Evolutionary conservation across 2,888 invertebrate genomes (phyloP), one percentile per base, ranked within the genome.

Genomic region (Anodontia alba): DNA sequence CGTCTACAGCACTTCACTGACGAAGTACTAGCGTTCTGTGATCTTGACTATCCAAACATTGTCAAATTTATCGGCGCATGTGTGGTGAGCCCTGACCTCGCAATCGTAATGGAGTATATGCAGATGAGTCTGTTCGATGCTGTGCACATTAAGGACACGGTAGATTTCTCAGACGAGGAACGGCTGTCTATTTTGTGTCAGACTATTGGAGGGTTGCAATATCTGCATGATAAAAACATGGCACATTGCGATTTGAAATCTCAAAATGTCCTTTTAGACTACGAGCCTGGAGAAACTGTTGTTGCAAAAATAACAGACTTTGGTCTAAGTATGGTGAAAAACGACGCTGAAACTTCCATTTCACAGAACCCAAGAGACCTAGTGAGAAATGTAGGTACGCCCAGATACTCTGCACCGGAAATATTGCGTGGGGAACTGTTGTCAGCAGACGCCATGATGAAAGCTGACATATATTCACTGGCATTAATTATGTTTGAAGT

Each of bases 181-280:
- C 76, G 76, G n/a, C 71, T 87, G 1, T 57, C 54, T 15, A 86
- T 88, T 31, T 78, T 86, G 20, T 75, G 38, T 12, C 84, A 87
- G 43, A 71, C 76, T 7, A 20, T 71, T 10, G 7, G 31, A 0
- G 89, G 86, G 10, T 33, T 89, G 31, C 46, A 68, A 20, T 89
- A 87, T 38, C 69, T 89, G 15, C 89, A 89, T 36, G 49, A 26
- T 15, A 70, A 75, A 17, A 70, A 75, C 12, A 84, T 87, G 38
- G 87, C 87, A 7, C 88, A 88, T 29, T 88, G 88, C 68, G 88
- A 88, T 67, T 46, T 88, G 29, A 88, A 88, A 31, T 79, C 88
- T 1, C 80, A 82, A 36, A 88, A 88, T 62, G 75, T 88, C 67
- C 79, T 88, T 2, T 74, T 88, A 20, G 26, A 54, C n/a, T 20